Evolutionary conservation across 2,113 vertebrate genomes (phyloP), one percentile per base, ranked within the genome.

Genomic region (Nanorana parkeri): DNA sequence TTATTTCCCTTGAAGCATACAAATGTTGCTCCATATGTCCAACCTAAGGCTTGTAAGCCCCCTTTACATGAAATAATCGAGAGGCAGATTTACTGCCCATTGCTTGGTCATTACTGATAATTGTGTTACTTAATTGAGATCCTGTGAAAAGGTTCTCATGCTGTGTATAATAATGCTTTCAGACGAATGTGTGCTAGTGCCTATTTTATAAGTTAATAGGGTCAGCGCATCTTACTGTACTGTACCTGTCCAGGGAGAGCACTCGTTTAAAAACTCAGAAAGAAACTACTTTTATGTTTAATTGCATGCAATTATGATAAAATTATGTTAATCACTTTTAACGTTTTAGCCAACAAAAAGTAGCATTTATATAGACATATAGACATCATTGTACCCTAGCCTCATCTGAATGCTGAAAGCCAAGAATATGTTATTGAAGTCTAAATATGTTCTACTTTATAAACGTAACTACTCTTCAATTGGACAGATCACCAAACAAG

Each of bases 91-190:
- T 82, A 74, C 51, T 82, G 80, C 51, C 61, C 69, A 82, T 74
- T 75, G 80, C 80, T 82, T 75, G 51, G 63, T 58, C 69, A 82
- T 82, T 82, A 82, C 28, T 56, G 71, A 75, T 82, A 82, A 82
- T 74, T 67, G 69, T 82, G 61, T 75, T 67, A 82, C 80, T 74
- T 74, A 74, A 82, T 75, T 74, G 64, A 51, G 55, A 58, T 47
- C 51, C 60, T 55, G n/a, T 82, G 61, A 74, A 75, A 55, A 41
- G 3, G 21, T 52, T 63, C 17, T 66, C 71, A 54, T 55, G 61
- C 80, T 81, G 69, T 56, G 60, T 66, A 75, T 75, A 82, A 72
- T 67, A 73, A 74, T 82, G 24, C 56, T 66, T 74, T 81, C 47
- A 66, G 80, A 72, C 23, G 56, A 74, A 67, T 67, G 61, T 16